Conservation (phyloP, 35 echinoderm and acorn worm genomes). For the Amphiura filiformis region DNA sequence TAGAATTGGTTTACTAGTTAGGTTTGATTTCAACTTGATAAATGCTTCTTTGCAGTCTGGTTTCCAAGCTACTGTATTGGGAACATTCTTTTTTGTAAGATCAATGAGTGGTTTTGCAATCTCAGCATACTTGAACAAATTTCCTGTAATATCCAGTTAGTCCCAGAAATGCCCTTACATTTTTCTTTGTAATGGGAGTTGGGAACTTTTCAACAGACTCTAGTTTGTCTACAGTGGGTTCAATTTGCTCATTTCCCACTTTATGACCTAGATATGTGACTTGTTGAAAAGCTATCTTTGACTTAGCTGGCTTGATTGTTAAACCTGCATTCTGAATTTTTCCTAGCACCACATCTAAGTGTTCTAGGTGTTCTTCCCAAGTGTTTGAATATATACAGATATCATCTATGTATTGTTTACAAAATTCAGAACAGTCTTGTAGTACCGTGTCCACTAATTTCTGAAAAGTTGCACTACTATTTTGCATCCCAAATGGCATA, state of each 20-base stretch:
- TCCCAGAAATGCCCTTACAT: conserved; percentile 52
- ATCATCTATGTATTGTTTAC: conserved; percentile 49
- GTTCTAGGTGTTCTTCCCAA: conserved; percentile 37
- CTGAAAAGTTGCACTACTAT: conserved; percentile 21
- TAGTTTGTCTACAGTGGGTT: background rate
- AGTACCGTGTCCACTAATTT: conserved; percentile 37
- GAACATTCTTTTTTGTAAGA: conserved; percentile 18
- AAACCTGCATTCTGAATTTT: conserved; percentile 31
- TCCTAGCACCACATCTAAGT: conserved; percentile 15
- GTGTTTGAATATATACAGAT: background rate
- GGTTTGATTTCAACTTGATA: background rate
- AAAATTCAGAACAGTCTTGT: background rate
- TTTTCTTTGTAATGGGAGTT: conserved; percentile 38
- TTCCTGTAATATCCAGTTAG: conserved; percentile 52
- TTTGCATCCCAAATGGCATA: conserved; percentile 47
- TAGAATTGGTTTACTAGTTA: conserved; percentile 24
- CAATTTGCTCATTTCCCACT: conserved; percentile 9
- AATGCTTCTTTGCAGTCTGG: conserved; percentile 31
- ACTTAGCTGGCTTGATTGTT: conserved; percentile 50
- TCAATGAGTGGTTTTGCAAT: conserved; percentile 49
- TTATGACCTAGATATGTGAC: conserved; percentile 41
- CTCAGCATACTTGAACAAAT: conserved; percentile 42
- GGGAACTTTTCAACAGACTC: background rate
- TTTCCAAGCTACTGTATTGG: conserved; percentile 28
- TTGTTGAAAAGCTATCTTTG: conserved; percentile 14